Base-by-base conservation (phyloP, 2,113 vertebrate genomes). In the Jacana jacana region DNA sequence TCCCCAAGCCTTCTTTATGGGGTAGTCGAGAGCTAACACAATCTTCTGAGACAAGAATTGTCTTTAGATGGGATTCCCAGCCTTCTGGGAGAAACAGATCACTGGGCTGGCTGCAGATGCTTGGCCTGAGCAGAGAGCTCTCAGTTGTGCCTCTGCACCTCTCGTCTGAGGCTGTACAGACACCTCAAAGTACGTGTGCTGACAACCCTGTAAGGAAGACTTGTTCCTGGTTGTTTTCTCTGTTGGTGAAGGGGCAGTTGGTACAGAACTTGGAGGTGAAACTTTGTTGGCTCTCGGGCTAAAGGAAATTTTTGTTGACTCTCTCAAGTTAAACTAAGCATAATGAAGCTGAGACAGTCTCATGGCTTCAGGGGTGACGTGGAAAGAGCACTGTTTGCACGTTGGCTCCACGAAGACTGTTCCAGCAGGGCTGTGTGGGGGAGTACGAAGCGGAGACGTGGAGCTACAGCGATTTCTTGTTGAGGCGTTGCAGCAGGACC, bases 281-380 rank as follows among this genome's bases (percentile, higher is more conserved):
- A 73, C 57, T 72, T 68, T 16, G 2, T 87, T 94, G 95, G 76
- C 91, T 97, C 92, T 89, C 72, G 46, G 19, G 63, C 86, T 91
- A 39, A 77, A 57, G 14, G 20, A 5, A 23, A 16, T 54, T 18
- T 42, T 54, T 31, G 13, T 25, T 52, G 63, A 4, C 30, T 79
- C 49, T 79, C 49, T 88, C 51, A 80, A 24, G n/a, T 37, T 52
- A 44, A 82, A 46, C 49, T 63, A 18, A 57, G 28, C 19, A 10
- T 66, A 19, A 28, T 1, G 8, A 86, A 49, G 35, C 30, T 9
- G 24, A 44, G 27, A 9, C 19, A 10, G 14, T 71, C n/a, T 63
- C 48, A n/a, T 24, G 17, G 5, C n/a, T 68, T 80, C 15, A 51
- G 30, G 40, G 18, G 4, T 49, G 49, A 17, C 7, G 5, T 9